These are phyloP conservation scores for Apis florea DNA, from an alignment of 1,140 invertebrate species.

Conservation along the genomic window DNA sequence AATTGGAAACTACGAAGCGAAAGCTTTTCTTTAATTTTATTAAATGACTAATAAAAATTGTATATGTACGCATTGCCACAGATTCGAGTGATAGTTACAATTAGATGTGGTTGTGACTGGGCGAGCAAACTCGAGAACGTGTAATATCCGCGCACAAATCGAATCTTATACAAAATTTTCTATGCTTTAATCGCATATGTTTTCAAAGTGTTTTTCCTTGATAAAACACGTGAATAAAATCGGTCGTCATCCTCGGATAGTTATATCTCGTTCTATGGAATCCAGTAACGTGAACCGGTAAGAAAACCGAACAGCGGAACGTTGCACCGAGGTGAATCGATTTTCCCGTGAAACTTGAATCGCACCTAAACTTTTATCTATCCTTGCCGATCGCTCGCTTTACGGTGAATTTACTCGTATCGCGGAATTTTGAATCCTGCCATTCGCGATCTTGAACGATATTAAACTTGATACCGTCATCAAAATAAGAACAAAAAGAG, in stretches of 20 bases:
- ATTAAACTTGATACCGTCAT: background rate
- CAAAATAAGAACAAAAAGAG: background rate
- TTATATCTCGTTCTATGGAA: background rate
- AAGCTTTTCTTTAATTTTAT: conserved; percentile 3
- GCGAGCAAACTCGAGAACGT: background rate
- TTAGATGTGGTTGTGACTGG: background rate
- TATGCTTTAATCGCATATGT: background rate
- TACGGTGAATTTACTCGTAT: background rate
- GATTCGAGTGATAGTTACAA: background rate
- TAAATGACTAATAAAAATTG: background rate
- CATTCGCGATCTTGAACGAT: background rate
- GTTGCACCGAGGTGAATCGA: conserved; percentile 9
- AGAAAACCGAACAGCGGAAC: background rate
- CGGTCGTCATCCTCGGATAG: background rate
- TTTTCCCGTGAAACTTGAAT: background rate
- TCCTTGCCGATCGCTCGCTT: too few species aligned
- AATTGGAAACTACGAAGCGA: conserved; percentile 16
- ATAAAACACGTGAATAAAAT: background rate
- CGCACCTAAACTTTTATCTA: background rate
- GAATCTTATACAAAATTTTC: background rate
- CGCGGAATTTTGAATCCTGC: background rate
- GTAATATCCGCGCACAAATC: background rate
- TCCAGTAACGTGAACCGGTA: background rate
- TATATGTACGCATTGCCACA: too few species aligned
- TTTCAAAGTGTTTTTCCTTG: background rate